Evolutionary conservation across 1,140 invertebrate genomes (phyloP).

Genomic region (Nymphalis io): DNA sequence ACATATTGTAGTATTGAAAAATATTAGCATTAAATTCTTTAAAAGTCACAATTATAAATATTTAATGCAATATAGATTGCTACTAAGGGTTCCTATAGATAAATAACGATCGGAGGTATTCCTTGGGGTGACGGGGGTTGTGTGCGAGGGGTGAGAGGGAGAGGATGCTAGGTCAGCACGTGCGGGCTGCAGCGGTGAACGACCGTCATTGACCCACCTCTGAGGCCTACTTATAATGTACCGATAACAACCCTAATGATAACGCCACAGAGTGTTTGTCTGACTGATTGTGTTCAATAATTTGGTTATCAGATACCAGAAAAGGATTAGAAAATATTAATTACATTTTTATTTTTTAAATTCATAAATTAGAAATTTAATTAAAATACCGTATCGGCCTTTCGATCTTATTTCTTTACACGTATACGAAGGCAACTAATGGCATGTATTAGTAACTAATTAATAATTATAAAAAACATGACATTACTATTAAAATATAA

Average conservation of each 20-base stretch:
- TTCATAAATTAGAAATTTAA: too few species aligned
- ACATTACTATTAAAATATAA: too few species aligned
- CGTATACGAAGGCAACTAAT: too few species aligned
- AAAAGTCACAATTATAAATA: background rate
- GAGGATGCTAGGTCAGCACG: slow-evolving; percentile 65
- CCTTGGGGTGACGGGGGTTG: slow-evolving; percentile 24
- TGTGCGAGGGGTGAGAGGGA: slow-evolving; percentile 32
- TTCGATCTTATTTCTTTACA: too few species aligned
- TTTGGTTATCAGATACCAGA: slow-evolving; percentile 27
- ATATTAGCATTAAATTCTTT: too few species aligned
- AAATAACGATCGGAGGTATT: slow-evolving; percentile 47
- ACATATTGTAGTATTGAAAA: too few species aligned
- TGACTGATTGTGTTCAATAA: slow-evolving; percentile 21
- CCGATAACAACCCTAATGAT: slow-evolving; percentile 72
- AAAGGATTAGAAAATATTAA: slow-evolving; percentile 2
- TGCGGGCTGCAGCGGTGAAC: slow-evolving; percentile 71
- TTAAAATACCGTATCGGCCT: too few species aligned
- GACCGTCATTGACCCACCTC: slow-evolving; percentile 78
- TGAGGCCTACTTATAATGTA: slow-evolving; percentile 66
- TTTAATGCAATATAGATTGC: background rate
- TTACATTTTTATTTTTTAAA: slow-evolving; percentile 5
- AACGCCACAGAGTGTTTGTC: slow-evolving; percentile 46
- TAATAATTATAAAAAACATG: too few species aligned
- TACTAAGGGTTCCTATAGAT: slow-evolving; percentile 29
- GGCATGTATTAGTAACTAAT: too few species aligned